Percentiles rank a stretch among this genome's conserved stretches.
Evolutionary conservation across 1,140 invertebrate species (phyloP).

Genomic region (Caenorhabditis briggsae): DNA sequence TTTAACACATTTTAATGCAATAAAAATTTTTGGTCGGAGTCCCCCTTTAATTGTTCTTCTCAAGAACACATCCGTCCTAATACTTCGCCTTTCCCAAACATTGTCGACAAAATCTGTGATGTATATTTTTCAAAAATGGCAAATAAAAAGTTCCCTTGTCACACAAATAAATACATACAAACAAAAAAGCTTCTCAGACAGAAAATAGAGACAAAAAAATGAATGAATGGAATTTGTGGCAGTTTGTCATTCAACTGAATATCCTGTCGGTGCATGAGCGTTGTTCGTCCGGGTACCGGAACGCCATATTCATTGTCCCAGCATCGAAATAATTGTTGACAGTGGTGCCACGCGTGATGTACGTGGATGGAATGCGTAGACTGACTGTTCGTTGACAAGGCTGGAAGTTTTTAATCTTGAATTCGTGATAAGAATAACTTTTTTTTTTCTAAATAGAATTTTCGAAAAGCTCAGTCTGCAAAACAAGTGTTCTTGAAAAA

Average conservation of each 20-base stretch:
- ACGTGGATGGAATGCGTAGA: slow-evolving; percentile 67
- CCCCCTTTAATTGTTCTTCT: background rate
- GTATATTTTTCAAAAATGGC: slow-evolving; percentile 24
- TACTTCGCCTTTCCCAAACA: slow-evolving; percentile 8
- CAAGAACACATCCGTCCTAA: background rate
- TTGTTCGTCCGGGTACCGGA: slow-evolving; percentile 70
- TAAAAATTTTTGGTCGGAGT: too few relatives aligned
- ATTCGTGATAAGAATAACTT: background rate
- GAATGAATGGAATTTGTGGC: background rate
- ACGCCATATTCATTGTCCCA: slow-evolving; percentile 72
- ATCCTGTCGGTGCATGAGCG: slow-evolving; percentile 68
- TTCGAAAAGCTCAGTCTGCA: too few relatives aligned
- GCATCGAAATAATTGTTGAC: slow-evolving; percentile 73
- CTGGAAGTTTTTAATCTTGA: slow-evolving; percentile 31
- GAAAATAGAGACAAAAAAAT: background rate
- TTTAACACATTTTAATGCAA: too few relatives aligned
- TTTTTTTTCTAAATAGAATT: too few relatives aligned
- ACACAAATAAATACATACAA: slow-evolving; percentile 1
- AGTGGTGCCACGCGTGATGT: slow-evolving; percentile 64
- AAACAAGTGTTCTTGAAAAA: background rate
- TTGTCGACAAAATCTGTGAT: slow-evolving; percentile 51
- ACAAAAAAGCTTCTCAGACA: background rate
- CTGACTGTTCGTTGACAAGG: slow-evolving; percentile 67
- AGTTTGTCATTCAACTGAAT: slow-evolving; percentile 41
- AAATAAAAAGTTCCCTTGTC: background rate